A percentile compares a stretch with the other conserved stretches of the same genome.
Conservation (phyloP, 2,113 vertebrate species). For the Orthonyx spaldingii region DNA sequence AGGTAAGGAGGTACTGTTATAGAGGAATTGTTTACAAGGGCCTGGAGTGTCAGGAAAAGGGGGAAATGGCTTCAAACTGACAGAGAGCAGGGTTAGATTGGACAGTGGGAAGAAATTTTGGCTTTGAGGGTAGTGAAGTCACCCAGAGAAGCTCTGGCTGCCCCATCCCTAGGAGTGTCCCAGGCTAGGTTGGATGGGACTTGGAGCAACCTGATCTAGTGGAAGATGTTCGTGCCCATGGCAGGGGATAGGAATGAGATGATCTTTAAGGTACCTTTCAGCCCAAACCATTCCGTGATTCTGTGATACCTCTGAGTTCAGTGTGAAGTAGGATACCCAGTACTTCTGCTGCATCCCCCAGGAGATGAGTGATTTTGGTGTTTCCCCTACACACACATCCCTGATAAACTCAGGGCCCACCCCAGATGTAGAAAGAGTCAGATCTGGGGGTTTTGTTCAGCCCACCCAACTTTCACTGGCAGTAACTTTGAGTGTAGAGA, state of each 20-base stretch:
- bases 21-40: background rate
- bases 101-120: background rate
- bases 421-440: background rate
- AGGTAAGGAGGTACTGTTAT: constrained; percentile 60
- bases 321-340: background rate
- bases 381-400: background rate
- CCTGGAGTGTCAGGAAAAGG: background rate
- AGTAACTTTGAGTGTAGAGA: background rate
- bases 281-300: background rate
- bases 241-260: background rate
- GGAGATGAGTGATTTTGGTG: background rate
- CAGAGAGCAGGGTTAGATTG: background rate
- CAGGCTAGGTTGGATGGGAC: no score
- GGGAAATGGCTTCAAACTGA: background rate
- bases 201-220: background rate
- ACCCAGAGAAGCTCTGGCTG: background rate
- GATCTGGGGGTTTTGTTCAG: background rate
- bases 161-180: background rate
- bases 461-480: background rate
- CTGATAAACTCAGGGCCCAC: background rate
- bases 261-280: background rate
- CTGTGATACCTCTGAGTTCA: background rate
- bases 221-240: background rate
- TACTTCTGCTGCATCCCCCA: background rate
- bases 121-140: background rate